Conservation (phyloP, 2,888 invertebrate genomes). For the Steinernema carpocapsae region DNA sequence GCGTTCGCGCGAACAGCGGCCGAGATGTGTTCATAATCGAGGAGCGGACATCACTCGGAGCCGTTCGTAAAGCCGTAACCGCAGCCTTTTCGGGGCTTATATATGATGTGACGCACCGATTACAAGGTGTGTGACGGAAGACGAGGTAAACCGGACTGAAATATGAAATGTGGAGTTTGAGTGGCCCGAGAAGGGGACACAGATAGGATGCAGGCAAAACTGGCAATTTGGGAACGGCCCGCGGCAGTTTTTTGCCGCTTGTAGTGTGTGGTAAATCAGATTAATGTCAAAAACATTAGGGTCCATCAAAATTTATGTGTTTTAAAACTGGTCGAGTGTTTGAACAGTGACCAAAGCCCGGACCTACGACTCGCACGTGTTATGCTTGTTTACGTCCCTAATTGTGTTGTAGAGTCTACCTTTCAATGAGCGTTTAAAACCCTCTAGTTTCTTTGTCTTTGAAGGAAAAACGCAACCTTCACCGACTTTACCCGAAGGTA, state of each 20-base stretch:
- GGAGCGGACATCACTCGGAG: constrained; percentile 16
- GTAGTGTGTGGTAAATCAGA: constrained; percentile 8
- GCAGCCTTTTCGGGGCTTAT: background rate
- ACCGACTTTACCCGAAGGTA: too few relatives aligned
- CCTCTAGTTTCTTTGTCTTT: too few relatives aligned
- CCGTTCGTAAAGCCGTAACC: background rate
- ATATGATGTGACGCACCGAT: constrained; percentile 13
- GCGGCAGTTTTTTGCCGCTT: background rate
- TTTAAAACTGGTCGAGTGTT: background rate
- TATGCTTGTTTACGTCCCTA: too few relatives aligned
- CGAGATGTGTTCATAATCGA: constrained; percentile 24
- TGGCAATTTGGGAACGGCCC: background rate
- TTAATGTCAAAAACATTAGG: constrained; percentile 3
- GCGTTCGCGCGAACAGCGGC: constrained; percentile 19
- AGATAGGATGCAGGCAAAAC: background rate
- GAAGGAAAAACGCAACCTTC: too few relatives aligned
- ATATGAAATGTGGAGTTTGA: background rate
- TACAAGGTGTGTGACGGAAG: constrained; percentile 6
- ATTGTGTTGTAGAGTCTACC: too few relatives aligned
- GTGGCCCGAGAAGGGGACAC: background rate
- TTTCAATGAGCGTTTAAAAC: too few relatives aligned
- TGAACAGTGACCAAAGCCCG: too few relatives aligned
- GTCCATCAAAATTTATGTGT: constrained; percentile 23
- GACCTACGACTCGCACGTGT: too few relatives aligned
- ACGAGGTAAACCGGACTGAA: background rate